Percentiles rank a stretch among this genome's conserved stretches.
These are phyloP conservation scores for Neodontobutis hainanensis DNA, from an alignment of 2,113 vertebrate species.

Conservation along the genomic window DNA sequence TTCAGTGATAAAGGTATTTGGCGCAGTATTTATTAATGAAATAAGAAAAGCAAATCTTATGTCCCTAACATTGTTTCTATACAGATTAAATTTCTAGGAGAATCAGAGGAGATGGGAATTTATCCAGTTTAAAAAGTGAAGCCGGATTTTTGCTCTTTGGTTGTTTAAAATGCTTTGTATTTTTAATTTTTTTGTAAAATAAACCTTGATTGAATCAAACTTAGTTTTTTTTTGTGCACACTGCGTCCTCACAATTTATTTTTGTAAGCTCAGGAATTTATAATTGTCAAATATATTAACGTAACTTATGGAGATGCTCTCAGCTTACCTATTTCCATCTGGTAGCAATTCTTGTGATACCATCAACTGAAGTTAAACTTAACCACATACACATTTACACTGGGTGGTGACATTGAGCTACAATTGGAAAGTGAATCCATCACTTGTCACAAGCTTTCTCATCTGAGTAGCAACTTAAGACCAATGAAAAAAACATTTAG, in stretches of 20 bases:
- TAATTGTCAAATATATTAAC: no score
- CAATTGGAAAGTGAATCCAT: background rate
- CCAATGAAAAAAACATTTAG: background rate
- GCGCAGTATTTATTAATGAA: background rate
- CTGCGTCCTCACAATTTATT: no score
- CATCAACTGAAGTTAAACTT: background rate
- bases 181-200: slow-evolving; percentile 21
- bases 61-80: background rate
- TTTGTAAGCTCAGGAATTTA: no score
- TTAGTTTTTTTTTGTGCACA: no score
- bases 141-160: slow-evolving; percentile 4
- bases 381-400: background rate
- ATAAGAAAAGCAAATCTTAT: background rate
- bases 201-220: slow-evolving; percentile 62
- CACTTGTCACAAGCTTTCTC: no score
- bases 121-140: no score
- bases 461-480: background rate
- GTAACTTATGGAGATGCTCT: background rate
- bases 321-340: slow-evolving; percentile 55
- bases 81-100: background rate
- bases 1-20: slow-evolving; percentile 79
- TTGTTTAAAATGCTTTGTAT: slow-evolving; percentile 12
- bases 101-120: background rate
- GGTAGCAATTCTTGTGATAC: slow-evolving; percentile 39
- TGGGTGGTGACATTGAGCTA: no score